Evolutionary conservation across 1,140 invertebrate genomes (phyloP).

Genomic region (Hesperophylax magnus): DNA sequence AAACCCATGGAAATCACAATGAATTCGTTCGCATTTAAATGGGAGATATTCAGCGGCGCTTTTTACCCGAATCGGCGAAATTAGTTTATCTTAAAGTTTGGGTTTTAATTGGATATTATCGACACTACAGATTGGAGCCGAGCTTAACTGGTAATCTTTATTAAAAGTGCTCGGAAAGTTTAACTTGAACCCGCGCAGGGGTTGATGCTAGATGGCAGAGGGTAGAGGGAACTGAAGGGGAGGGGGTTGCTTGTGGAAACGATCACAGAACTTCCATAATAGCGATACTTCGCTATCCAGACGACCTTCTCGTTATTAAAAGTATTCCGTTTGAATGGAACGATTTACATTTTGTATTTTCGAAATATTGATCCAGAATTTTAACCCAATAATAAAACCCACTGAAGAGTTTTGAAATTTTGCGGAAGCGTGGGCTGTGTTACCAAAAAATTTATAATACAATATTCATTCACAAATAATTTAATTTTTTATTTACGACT

Average conservation of each 20-base stretch:
- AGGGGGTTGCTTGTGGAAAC: not conserved
- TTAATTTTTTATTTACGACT: too few relatives aligned
- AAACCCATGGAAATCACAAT: too few relatives aligned
- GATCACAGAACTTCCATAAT: constrained; percentile 34
- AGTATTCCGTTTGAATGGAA: constrained; percentile 27
- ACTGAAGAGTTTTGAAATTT: too few relatives aligned
- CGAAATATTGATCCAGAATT: too few relatives aligned
- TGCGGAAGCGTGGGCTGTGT: too few relatives aligned
- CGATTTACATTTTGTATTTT: constrained; percentile 14
- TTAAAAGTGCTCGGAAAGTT: constrained; percentile 38
- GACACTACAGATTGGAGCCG: constrained; percentile 34
- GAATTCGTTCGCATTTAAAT: too few relatives aligned
- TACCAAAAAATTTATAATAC: too few relatives aligned
- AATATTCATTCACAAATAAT: too few relatives aligned
- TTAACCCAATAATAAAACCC: too few relatives aligned
- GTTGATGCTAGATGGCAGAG: not conserved
- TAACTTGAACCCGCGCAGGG: not conserved
- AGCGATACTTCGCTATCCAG: constrained; percentile 26
- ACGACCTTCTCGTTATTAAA: constrained; percentile 35
- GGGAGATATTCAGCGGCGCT: not conserved
- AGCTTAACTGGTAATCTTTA: constrained; percentile 41
- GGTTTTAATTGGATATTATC: constrained; percentile 40
- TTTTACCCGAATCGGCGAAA: constrained; percentile 23
- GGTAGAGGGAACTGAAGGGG: not conserved
- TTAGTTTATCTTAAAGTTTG: constrained; percentile 37